phyloP scores from a whole-genome alignment of 2,888 invertebrate species.

The Ashinkailepas kermadecensis region DNA sequence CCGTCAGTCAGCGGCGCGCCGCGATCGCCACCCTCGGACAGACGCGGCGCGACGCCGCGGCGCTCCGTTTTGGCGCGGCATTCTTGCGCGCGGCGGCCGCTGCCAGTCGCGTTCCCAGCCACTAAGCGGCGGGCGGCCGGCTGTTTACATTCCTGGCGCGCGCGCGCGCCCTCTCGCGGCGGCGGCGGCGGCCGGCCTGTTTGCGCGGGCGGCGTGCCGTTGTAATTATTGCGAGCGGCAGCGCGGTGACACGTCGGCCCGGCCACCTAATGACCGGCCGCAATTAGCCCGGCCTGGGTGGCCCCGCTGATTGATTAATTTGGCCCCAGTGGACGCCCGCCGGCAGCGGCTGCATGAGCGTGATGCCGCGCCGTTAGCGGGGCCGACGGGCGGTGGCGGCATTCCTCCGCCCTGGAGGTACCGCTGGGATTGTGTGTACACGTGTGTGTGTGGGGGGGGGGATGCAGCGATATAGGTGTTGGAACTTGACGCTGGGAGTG shows the following conservation, averaged over 20 bases:
- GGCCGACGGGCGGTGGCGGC: neutral
- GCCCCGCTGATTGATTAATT: slow-evolving; percentile 8
- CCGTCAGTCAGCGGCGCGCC: neutral
- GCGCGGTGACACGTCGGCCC: neutral
- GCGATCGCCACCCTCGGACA: neutral
- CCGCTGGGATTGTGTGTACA: too few relatives aligned
- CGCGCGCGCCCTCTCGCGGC: neutral
- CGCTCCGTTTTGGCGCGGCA: neutral
- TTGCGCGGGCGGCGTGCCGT: neutral
- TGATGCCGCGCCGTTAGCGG: neutral
- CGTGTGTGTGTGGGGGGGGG: too few relatives aligned
- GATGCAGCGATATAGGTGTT: too few relatives aligned
- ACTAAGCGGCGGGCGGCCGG: neutral
- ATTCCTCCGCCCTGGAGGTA: too few relatives aligned
- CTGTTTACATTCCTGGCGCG: neutral
- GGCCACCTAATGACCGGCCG: neutral
- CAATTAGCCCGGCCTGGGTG: slow-evolving; percentile 18
- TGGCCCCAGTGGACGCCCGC: neutral
- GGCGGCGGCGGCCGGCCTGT: neutral
- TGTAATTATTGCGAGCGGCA: slow-evolving; percentile 4
- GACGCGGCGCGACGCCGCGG: neutral
- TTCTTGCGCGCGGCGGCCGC: neutral
- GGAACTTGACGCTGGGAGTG: too few relatives aligned
- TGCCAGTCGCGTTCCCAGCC: neutral
- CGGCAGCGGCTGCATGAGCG: neutral